Conservation (phyloP, 2,113 vertebrate species). For the Mystacornis crossleyi region DNA sequence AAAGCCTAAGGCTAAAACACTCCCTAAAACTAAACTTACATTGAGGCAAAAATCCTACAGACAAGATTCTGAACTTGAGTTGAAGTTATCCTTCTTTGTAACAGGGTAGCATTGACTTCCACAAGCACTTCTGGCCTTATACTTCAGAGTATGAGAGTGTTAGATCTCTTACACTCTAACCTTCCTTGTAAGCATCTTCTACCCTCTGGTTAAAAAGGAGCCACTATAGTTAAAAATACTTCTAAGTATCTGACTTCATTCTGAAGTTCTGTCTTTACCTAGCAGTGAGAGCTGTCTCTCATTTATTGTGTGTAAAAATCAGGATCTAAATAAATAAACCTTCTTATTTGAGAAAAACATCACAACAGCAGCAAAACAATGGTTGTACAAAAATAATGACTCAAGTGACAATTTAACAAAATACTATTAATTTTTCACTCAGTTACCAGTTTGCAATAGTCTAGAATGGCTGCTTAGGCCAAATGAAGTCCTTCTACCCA, state of each 20-base stretch:
- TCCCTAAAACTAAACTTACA: neutral
- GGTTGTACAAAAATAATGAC: neutral
- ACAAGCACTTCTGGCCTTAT: neutral
- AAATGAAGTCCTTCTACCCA: neutral
- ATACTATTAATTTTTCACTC: neutral
- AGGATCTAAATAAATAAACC: neutral
- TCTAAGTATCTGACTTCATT: neutral
- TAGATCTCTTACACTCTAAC: neutral
- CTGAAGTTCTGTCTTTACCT: neutral
- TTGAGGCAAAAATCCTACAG: neutral
- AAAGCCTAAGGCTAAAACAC: neutral
- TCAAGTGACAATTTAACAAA: neutral
- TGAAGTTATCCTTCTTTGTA: neutral
- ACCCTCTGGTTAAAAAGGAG: neutral
- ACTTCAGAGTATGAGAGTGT: neutral
- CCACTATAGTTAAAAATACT: neutral
- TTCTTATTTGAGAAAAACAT: neutral
- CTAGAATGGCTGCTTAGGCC: neutral
- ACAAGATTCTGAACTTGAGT: neutral
- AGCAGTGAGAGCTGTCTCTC: neutral
- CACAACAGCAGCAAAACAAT: neutral
- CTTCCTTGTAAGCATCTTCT: neutral
- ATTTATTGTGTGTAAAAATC: neutral
- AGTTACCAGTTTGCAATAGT: neutral
- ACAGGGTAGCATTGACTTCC: neutral